phyloP scores from a whole-genome alignment of 1,140 invertebrate genomes.

The Nylanderia fulva region DNA sequence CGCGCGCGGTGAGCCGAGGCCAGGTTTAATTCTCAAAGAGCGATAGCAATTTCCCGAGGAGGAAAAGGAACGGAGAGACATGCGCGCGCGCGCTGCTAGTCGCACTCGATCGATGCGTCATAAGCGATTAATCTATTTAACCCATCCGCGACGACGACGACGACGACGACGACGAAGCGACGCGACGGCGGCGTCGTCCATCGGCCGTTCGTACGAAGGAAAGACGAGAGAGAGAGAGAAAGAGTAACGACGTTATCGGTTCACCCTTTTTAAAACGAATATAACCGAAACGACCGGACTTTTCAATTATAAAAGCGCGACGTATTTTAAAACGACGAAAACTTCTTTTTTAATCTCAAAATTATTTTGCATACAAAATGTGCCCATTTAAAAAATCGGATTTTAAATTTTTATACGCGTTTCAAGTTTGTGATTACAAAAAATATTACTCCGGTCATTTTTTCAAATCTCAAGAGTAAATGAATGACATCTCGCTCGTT shows the following conservation, averaged over 20 bases:
- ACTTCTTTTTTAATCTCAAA: not conserved
- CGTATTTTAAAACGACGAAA: not conserved
- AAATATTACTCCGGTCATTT: not conserved
- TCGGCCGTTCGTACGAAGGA: constrained; percentile 53
- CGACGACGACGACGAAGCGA: too few species aligned
- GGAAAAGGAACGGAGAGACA: constrained; percentile 44
- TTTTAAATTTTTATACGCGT: not conserved
- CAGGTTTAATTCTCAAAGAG: constrained; percentile 75
- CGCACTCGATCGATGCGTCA: constrained; percentile 71
- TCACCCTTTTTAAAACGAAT: not conserved
- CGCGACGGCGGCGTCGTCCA: constrained; percentile 36
- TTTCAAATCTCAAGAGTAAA: not conserved
- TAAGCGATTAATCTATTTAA: constrained; percentile 76
- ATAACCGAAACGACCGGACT: not conserved
- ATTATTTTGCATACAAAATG: not conserved
- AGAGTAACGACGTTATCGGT: constrained; percentile 52
- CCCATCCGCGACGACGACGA: constrained; percentile 55
- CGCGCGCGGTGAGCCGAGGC: constrained; percentile 64
- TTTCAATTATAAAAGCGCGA: constrained; percentile 43
- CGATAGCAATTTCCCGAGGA: constrained; percentile 71
- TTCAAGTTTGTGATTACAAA: not conserved
- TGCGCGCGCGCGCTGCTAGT: constrained; percentile 49
- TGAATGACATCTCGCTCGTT: not conserved
- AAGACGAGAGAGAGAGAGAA: too few species aligned
- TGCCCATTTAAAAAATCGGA: not conserved